phyloP scores from a whole-genome alignment of 2,888 invertebrate genomes.

The Cremastinae sp. region DNA sequence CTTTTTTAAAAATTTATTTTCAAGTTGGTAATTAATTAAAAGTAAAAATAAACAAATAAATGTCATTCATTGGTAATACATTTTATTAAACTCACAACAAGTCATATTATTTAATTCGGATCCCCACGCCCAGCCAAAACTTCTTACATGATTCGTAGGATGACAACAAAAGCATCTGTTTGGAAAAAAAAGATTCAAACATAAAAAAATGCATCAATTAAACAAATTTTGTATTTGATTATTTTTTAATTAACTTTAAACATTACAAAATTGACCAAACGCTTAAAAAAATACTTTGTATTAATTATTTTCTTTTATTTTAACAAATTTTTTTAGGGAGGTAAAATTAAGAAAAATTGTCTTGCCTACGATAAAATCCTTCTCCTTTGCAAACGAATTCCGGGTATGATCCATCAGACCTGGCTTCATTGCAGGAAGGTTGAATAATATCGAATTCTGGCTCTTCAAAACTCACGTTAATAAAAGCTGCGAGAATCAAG shows the following conservation, averaged over 20 bases:
- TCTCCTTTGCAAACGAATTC: slow-evolving; percentile 60
- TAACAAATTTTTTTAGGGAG: background rate
- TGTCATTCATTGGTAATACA: too few relatives aligned
- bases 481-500: slow-evolving; percentile 1
- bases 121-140: slow-evolving; percentile 86
- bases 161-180: slow-evolving; percentile 86
- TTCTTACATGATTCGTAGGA: slow-evolving; percentile 82
- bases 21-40: background rate
- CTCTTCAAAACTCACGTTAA: background rate
- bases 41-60: background rate
- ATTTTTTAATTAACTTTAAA: background rate
- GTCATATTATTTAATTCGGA: slow-evolving; percentile 84
- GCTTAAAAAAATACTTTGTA: background rate
- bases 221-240: background rate
- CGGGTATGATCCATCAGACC: slow-evolving; percentile 42
- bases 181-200: too few relatives aligned
- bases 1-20: background rate
- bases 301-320: background rate
- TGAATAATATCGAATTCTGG: slow-evolving; percentile 1
- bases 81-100: slow-evolving; percentile 85
- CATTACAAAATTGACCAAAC: background rate
- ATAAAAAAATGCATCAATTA: too few relatives aligned
- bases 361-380: slow-evolving; percentile 41
- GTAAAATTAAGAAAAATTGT: background rate
- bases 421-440: slow-evolving; percentile 42